phyloP scores from a whole-genome alignment of 2,797 vertebrate species.

The Chelmon rostratus region DNA sequence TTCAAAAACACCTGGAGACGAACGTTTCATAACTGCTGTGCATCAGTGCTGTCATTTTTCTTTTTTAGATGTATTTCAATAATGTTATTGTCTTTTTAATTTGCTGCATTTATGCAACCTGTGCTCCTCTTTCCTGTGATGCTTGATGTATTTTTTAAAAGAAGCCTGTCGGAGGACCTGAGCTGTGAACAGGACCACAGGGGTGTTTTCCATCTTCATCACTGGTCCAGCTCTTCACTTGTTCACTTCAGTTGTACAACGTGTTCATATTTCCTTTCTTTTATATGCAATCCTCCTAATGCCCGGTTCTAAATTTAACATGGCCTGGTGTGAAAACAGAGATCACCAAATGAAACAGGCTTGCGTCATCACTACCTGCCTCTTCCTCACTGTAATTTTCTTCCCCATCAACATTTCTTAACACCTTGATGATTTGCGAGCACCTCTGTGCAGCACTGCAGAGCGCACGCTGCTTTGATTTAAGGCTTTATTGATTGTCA shows the following conservation, averaged over 20 bases:
- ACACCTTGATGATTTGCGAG: conserved; percentile 32
- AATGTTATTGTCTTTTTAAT: too few relatives aligned
- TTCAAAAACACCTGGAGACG: too few relatives aligned
- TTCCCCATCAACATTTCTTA: conserved; percentile 31
- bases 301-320: not conserved
- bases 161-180: too few relatives aligned
- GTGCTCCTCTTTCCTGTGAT: too few relatives aligned
- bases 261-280: too few relatives aligned
- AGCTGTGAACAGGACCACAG: too few relatives aligned
- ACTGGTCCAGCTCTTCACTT: not conserved
- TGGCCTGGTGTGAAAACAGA: not conserved
- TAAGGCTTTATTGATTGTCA: conserved; percentile 39
- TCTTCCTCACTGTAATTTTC: conserved; percentile 3
- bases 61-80: too few relatives aligned
- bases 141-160: too few relatives aligned
- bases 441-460: conserved; percentile 33
- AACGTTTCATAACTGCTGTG: too few relatives aligned
- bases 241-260: not conserved
- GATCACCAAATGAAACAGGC: not conserved
- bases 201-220: too few relatives aligned
- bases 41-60: too few relatives aligned
- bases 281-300: not conserved
- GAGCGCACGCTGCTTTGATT: conserved; percentile 29
- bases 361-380: not conserved
- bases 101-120: too few relatives aligned